phyloP scores from a whole-genome alignment of 2,888 invertebrate genomes.

The Drosophila rubida region DNA sequence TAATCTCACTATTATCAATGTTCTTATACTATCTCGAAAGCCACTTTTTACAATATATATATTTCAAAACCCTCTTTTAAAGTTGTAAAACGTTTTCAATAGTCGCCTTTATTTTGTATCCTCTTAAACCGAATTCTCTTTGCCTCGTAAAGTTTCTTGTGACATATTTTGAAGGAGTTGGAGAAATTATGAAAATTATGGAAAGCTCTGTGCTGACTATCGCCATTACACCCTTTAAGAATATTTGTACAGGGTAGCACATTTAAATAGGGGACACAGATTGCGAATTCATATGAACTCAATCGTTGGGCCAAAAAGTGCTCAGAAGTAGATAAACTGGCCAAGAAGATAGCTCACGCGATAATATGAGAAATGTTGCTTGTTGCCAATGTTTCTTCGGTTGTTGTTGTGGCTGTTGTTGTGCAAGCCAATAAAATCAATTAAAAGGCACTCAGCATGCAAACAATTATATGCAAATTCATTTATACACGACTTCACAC shows the following conservation, averaged over 20 bases:
- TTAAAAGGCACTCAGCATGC: conserved; percentile 80
- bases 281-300: conserved; percentile 34
- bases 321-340: conserved; percentile 63
- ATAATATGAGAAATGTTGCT: conserved; percentile 38
- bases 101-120: too few relatives aligned
- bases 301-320: conserved; percentile 31
- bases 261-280: conserved; percentile 18
- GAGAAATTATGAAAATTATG: too few relatives aligned
- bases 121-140: too few relatives aligned
- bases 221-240: too few relatives aligned
- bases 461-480: conserved; percentile 81
- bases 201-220: too few relatives aligned
- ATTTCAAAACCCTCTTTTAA: too few relatives aligned
- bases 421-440: conserved; percentile 77
- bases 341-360: conserved; percentile 47
- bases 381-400: neutral
- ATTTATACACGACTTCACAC: conserved; percentile 55
- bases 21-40: too few relatives aligned
- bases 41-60: too few relatives aligned
- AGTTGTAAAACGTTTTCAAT: too few relatives aligned
- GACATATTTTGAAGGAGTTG: too few relatives aligned
- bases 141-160: too few relatives aligned
- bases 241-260: conserved; percentile 22
- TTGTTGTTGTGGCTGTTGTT: conserved; percentile 17
- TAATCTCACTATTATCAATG: too few relatives aligned